phyloP scores from a whole-genome alignment of 2,113 vertebrate genomes.

The Scopus umbretta region DNA sequence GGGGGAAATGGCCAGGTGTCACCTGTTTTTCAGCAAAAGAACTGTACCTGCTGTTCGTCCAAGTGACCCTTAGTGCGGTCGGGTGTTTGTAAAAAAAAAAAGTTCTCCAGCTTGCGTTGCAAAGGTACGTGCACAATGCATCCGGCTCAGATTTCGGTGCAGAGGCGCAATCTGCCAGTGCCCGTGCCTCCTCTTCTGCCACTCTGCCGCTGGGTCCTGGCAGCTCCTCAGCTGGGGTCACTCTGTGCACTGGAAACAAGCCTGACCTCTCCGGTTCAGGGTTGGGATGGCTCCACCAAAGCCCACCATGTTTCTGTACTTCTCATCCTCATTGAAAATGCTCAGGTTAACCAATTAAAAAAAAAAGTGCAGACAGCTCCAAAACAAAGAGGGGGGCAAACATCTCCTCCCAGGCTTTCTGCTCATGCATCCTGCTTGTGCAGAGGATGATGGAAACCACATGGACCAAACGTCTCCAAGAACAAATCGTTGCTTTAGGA shows the following conservation, averaged over 20 bases:
- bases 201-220: rapidly evolving
- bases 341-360: neutral
- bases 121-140: rapidly evolving
- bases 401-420: neutral
- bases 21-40: neutral
- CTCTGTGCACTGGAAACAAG: neutral
- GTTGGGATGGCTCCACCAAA: neutral
- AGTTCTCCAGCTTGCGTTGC: neutral
- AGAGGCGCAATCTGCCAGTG: rapidly evolving
- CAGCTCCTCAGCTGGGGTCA: neutral
- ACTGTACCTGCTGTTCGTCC: neutral
- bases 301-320: neutral
- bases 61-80: rapidly evolving
- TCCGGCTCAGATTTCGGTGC: rapidly evolving
- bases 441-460: neutral
- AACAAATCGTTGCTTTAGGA: neutral
- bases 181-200: neutral
- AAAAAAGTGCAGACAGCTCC: neutral
- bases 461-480: neutral
- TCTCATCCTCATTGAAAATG: neutral
- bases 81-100: neutral
- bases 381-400: neutral
- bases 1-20: neutral
- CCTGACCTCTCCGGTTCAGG: neutral
- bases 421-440: too few species aligned